A percentile compares a stretch with the other conserved stretches of the same genome.
These are phyloP conservation scores for Lateolabrax maculatus DNA, from an alignment of 2,797 vertebrate genomes.

Conservation along the genomic window DNA sequence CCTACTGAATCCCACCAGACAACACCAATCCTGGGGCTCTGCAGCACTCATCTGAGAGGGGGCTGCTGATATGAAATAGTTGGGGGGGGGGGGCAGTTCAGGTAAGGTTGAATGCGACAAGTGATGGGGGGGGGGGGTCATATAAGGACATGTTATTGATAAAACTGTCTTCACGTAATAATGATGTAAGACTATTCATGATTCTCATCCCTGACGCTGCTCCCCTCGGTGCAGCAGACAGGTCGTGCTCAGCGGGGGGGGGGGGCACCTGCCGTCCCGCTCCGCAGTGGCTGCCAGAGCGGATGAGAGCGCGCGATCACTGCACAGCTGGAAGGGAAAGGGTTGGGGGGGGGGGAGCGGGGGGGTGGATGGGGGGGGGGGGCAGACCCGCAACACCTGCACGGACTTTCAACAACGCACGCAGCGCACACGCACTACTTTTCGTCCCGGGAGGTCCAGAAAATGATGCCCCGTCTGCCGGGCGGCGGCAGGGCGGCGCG, in stretches of 20 bases:
- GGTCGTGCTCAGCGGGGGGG: conserved; percentile 54
- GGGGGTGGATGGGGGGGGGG: too few species aligned
- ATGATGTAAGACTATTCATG: conserved; percentile 70
- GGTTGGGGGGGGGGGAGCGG: too few species aligned
- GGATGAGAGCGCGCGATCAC: conserved; percentile 37
- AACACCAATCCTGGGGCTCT: conserved; percentile 24
- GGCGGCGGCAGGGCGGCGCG: conserved; percentile 69
- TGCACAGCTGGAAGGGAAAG: conserved; percentile 67
- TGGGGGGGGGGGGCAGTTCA: not conserved
- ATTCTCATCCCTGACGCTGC: conserved; percentile 42
- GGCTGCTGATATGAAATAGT: not conserved
- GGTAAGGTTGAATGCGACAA: conserved; percentile 3
- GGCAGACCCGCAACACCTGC: conserved; percentile 65
- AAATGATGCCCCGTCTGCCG: conserved; percentile 76
- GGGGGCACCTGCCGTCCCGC: conserved; percentile 74
- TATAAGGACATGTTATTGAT: not conserved
- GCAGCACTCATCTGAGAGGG: conserved; percentile 9
- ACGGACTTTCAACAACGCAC: conserved; percentile 28
- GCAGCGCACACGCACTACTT: conserved; percentile 6
- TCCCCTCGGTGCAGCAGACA: conserved; percentile 57
- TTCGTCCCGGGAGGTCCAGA: conserved; percentile 45
- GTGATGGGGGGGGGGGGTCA: not conserved
- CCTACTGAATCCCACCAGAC: not conserved
- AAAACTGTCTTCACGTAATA: conserved; percentile 31
- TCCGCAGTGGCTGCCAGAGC: conserved; percentile 50